Evolutionary conservation across 30 jellyfish, hydroid and myxozoan genomes (phyloP), one percentile per base, ranked within the genome.

Genomic region (Hydractinia symbiolongicarpus): DNA sequence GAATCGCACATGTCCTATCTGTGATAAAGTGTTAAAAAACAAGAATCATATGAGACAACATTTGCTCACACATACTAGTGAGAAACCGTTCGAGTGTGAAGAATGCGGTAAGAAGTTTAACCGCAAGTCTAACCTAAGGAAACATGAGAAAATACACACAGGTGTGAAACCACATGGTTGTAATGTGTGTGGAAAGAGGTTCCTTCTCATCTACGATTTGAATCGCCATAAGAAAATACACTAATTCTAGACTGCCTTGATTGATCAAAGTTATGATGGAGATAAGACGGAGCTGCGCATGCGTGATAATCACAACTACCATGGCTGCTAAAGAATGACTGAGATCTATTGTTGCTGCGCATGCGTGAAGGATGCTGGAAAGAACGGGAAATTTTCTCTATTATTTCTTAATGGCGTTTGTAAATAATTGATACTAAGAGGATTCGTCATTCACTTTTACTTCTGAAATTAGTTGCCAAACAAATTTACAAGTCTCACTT

Each of bases 111-210:
- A 64, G 74, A n/a, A 44, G 52, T 64, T 64, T 51, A 64, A 64
- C 40, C 74, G 74, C 40, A 51, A 51, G 40, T n/a, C 74, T 7
- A 64, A 64, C 40, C 40, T 64, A 2, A 64, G 40, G 74, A 64
- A 64, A 64, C 74, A 64, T 51, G 40, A n/a, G 74, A 44, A 51
- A 64, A 64, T 51, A 13, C 74, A 64, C 40, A 64, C 74, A 64
- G 74, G 40, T 64, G 74, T n/a, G 74, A 64, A 64, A 13, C 74
- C 74, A 6, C 40, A n/a, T 51, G 52, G 52, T 64, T 64, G 74
- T 64, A 13, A 64, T 0, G 40, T 44, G 9, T 64, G 74, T 13
- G 52, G 40, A 9, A 64, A 64, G 17, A n/a, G 52, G 17, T 64
- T 64, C 40, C 19, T n/a, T n/a, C 19, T 51, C 9, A 64, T 51